Evolutionary conservation across 2,113 vertebrate species (phyloP), one percentile per base, ranked within the genome.

Genomic region (Cavia porcellus): DNA sequence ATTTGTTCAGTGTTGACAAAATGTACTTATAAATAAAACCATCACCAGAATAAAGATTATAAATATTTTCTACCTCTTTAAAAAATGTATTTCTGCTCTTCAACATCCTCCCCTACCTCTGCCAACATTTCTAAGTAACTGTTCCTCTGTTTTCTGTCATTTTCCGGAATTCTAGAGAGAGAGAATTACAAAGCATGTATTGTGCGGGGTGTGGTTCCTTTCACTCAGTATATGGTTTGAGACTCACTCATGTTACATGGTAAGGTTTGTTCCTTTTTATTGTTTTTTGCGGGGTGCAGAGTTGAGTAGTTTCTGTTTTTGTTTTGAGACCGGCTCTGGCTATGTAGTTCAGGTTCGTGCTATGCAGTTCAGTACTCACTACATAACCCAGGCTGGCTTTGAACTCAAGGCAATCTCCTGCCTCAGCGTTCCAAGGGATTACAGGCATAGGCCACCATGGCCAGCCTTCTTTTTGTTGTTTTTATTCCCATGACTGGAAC

Each of bases 401-500:
- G 68, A n/a, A 70, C 66, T 70, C 66, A 19, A 19, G 66, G 66
- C 32, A 17, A n/a, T 70, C 35, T n/a, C 32, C 66, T n/a, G 35
- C 68, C 68, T 70, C 68, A 70, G 68, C 35, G 35, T 70, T 17
- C 35, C 68, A 70, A n/a, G 68, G 35, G 35, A 70, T 38, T n/a
- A 20, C 68, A 70, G 35, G 15, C 3, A 1, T 38, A 17, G 9
- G 35, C 35, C 17, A 70, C 5, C 35, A 38, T 2, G 17, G 1
- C n/a, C 68, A 20, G 68, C 68, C 35, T 70, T 1, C 68, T 45
- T 77, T 47, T 30, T 15, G 57, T 11, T 95, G 20, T 32, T 80
- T 94, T 89, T 55, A 92, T 92, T 94, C 32, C 25, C 50, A 86
- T 30, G 19, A 79, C 28, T 68, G 70, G 38, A 89, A 85, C 70